Evolutionary conservation across 1,140 invertebrate genomes (phyloP).

Genomic region (Drosophila ironensis): DNA sequence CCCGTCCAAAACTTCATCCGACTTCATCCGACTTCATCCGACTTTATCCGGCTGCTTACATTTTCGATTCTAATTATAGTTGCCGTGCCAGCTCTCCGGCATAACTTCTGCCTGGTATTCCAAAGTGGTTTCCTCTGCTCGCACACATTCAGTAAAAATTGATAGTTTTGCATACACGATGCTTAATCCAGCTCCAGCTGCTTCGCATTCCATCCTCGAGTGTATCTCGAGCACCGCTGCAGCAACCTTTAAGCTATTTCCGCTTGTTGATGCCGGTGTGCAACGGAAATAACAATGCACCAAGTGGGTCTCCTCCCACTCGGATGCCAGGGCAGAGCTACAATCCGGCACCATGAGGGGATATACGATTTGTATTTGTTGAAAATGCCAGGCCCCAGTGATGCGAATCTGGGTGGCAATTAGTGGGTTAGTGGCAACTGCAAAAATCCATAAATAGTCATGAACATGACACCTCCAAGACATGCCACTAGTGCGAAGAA

Average conservation of each 20-base stretch:
- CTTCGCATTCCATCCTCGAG: constrained; percentile 8
- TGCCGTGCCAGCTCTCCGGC: constrained; percentile 10
- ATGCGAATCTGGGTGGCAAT: constrained; percentile 21
- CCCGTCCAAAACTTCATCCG: constrained; percentile 14
- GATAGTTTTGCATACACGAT: constrained; percentile 40
- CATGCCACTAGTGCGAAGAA: no score
- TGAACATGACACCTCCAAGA: constrained; percentile 12
- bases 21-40: constrained; percentile 6
- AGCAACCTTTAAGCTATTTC: constrained; percentile 76
- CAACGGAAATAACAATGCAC: constrained; percentile 71
- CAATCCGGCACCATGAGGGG: constrained; percentile 21
- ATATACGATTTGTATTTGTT: constrained; percentile 43
- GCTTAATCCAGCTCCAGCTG: constrained; percentile 7
- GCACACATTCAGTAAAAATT: constrained; percentile 30
- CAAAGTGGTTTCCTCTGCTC: constrained; percentile 30
- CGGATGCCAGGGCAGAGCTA: background rate
- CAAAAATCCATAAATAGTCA: constrained; percentile 35
- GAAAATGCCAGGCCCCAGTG: constrained; percentile 32
- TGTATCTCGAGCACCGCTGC: constrained; percentile 53
- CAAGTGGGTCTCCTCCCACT: constrained; percentile 17
- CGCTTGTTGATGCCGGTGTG: constrained; percentile 64
- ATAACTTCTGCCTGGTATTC: constrained; percentile 24
- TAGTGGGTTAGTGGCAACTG: constrained; percentile 32
- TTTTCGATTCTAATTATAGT: constrained; percentile 44
- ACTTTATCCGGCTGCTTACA: constrained; percentile 27